Base-by-base conservation (phyloP, 1,140 invertebrate genomes). In the Paraescarpia echinospica region DNA sequence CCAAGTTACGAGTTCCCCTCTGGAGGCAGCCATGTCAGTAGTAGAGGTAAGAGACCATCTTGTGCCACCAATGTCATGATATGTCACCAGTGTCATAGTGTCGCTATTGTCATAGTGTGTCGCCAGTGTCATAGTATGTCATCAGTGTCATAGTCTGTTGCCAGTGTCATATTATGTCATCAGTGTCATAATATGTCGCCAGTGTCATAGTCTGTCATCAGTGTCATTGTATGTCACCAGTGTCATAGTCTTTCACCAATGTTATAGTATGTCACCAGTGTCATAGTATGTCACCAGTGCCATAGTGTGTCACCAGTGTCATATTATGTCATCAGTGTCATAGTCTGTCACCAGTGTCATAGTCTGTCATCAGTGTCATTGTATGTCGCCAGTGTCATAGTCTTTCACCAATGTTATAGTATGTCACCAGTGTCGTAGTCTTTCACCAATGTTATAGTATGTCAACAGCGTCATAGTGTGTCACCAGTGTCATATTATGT, bases 1-100 rank as follows among this genome's bases (percentile, higher is more conserved):
- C 94, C 94, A 35, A 94, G 94, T 92, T 94, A 95, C 93, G 94
- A 94, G 91, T 92, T 94, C 48, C 93, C 94, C 18, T 93, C 93
- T n/a, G 93, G 93, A 93, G 92, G 51, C 34, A 94, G 90, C 41
- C 91, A 93, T 94, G 51, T 77, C 34, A 90, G 91, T 34, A 90
- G 34, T 92, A 94, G 59, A 92, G 88, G 90, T 94, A 77, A 93
- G 34, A 89, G 33, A 92, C 34, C 0, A 90, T 31, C 48, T 92
- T 27, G 59, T 77, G 59, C 22, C 59, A 31, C 22, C 12, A 77
- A 18, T 77, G 59, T 77, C 59, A 77, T 77, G 18, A 18, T 77
- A 18, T 77, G 59, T 77, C 22, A 27, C 41, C 41, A 41, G 41
- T 27, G 59, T 77, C 14, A 31, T 77, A 2, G 59, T 77, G 14